Percentiles rank a stretch among this genome's conserved stretches.
phyloP scores from a whole-genome alignment of 2,113 vertebrate genomes.

The Paraplagusia blochii region DNA sequence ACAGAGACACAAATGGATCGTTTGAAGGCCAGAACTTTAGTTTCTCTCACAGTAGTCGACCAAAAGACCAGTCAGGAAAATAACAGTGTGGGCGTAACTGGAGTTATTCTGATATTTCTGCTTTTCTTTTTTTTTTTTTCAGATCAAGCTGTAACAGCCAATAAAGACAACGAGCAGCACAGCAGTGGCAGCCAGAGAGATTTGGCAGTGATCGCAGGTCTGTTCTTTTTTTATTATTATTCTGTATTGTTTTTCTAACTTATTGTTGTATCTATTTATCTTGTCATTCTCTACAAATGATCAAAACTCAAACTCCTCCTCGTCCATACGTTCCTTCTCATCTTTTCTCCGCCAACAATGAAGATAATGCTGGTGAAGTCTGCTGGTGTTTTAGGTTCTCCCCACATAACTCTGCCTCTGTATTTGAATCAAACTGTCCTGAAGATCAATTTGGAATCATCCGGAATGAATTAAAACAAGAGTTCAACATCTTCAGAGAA shows the following conservation, averaged over 20 bases:
- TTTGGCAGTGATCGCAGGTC: conserved; percentile 82
- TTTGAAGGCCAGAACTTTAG: neutral
- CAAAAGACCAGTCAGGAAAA: no score
- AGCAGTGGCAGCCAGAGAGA: conserved; percentile 82
- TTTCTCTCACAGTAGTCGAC: neutral
- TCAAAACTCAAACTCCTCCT: conserved; percentile 5
- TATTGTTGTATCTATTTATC: conserved; percentile 45
- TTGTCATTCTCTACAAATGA: conserved; percentile 31
- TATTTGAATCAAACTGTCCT: neutral
- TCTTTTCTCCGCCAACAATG: neutral
- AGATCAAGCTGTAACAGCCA: conserved; percentile 86
- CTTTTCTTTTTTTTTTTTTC: conserved; percentile 42
- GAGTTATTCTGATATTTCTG: conserved; percentile 15
- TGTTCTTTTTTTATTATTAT: conserved; percentile 20
- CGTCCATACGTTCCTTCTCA: conserved; percentile 27
- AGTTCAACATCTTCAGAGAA: no score
- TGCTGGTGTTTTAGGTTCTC: no score
- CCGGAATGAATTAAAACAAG: no score
- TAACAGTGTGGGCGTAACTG: conserved; percentile 4
- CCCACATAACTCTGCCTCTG: neutral
- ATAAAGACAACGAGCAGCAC: conserved; percentile 83
- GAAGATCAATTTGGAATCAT: no score
- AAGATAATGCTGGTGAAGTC: neutral
- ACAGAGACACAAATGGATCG: neutral
- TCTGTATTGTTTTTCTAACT: neutral